These are phyloP conservation scores for Falcunculus frontatus DNA, from an alignment of 2,113 vertebrate genomes.

Conservation along the genomic window DNA sequence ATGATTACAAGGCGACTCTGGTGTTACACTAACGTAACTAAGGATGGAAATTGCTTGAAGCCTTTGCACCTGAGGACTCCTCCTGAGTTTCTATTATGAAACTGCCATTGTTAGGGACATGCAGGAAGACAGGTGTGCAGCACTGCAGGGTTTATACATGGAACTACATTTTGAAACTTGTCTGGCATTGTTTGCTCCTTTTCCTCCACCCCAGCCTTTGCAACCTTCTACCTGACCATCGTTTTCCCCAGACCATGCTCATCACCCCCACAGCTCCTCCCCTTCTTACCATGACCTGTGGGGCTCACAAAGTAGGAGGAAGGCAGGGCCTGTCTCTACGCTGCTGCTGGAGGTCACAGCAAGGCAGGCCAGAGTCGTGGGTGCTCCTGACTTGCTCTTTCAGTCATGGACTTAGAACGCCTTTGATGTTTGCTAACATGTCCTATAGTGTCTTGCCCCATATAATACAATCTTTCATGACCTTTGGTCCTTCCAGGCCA, in stretches of 20 bases:
- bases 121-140: not conserved
- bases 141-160: not conserved
- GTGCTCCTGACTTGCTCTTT: not conserved
- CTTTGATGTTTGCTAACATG: not conserved
- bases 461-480: not conserved
- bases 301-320: not conserved
- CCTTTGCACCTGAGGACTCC: not conserved
- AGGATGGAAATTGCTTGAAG: not conserved
- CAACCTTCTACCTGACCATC: not conserved
- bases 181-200: not conserved
- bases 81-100: not conserved
- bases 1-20: not conserved
- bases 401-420: not conserved
- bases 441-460: not conserved
- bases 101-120: not conserved
- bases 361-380: not conserved
- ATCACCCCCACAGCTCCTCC: not conserved
- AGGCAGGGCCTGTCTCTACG: rapidly evolving
- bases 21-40: not conserved
- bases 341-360: not conserved
- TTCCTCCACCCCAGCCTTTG: not conserved
- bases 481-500: not conserved
- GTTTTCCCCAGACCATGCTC: not conserved
- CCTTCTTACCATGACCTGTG: not conserved
- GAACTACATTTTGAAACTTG: not conserved